phyloP scores from a whole-genome alignment of 2,888 invertebrate genomes.

The Drosophila diplacantha region DNA sequence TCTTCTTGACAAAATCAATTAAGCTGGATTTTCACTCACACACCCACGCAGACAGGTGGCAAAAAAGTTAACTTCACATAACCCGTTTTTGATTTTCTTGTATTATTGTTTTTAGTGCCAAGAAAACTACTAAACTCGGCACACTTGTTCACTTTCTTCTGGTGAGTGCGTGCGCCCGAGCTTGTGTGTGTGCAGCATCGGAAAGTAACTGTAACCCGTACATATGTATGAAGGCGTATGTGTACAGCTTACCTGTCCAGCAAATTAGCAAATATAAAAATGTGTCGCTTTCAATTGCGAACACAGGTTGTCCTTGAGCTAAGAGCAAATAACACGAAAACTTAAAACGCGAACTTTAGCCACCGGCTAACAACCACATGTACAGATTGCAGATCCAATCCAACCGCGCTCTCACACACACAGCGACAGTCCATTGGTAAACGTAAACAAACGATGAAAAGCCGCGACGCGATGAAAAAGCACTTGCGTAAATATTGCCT shows the following conservation, averaged over 20 bases:
- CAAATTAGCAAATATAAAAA: constrained; percentile 53
- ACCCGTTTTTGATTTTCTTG: constrained; percentile 50
- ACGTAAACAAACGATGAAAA: constrained; percentile 40
- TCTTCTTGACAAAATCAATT: constrained; percentile 57
- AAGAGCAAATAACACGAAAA: constrained; percentile 5
- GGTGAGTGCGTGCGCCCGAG: constrained; percentile 19
- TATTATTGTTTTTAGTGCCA: constrained; percentile 12
- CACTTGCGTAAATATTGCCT: constrained; percentile 65
- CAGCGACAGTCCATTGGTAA: background rate
- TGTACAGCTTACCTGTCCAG: constrained; percentile 52
- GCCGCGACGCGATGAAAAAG: constrained; percentile 36
- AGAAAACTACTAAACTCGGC: constrained; percentile 48
- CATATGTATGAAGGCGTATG: constrained; percentile 26
- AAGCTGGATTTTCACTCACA: constrained; percentile 26
- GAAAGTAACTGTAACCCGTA: constrained; percentile 61
- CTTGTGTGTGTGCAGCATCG: constrained; percentile 43
- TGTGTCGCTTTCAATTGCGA: constrained; percentile 66
- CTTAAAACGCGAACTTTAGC: constrained; percentile 48
- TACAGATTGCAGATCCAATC: constrained; percentile 16
- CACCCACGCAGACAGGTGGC: constrained; percentile 58
- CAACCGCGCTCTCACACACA: constrained; percentile 13
- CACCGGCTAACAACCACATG: constrained; percentile 23
- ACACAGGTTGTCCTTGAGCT: constrained; percentile 27
- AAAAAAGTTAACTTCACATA: constrained; percentile 38
- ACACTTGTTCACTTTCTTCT: constrained; percentile 72